Evolutionary conservation across 1,140 invertebrate genomes (phyloP).

Genomic region (Branchinecta lynchi): DNA sequence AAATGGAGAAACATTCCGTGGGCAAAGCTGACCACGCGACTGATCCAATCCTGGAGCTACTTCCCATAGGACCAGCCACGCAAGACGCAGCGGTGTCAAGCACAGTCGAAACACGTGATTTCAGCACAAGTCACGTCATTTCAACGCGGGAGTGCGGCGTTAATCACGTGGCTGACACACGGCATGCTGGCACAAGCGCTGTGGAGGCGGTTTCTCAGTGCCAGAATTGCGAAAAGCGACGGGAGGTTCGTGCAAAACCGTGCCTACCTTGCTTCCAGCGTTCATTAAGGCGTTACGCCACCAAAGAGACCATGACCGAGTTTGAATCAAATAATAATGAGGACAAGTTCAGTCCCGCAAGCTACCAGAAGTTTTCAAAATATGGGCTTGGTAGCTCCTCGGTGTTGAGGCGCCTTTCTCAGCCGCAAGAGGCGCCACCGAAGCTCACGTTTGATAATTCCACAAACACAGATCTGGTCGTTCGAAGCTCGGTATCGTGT

Average conservation of each 20-base stretch:
- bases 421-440: constrained; percentile 23
- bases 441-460: constrained; percentile 27
- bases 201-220: neutral
- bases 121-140: constrained; percentile 41
- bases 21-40: too few species aligned
- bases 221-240: neutral
- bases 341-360: neutral
- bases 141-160: constrained; percentile 30
- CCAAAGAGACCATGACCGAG: neutral
- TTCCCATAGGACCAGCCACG: constrained; percentile 25
- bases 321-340: constrained; percentile 20
- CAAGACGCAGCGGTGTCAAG: constrained; percentile 52
- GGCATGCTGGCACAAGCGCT: constrained; percentile 1
- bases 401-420: constrained; percentile 26
- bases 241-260: constrained; percentile 5
- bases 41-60: constrained; percentile 3
- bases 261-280: neutral
- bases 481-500: constrained; percentile 24
- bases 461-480: constrained; percentile 28
- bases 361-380: neutral
- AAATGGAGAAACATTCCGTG: too few species aligned
- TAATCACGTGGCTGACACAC: constrained; percentile 22
- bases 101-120: constrained; percentile 44
- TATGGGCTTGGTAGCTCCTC: constrained; percentile 21
- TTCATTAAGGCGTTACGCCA: neutral